Percentiles rank a stretch among this genome's conserved stretches.
Conservation (phyloP, 2,888 invertebrate genomes). For the Hanleya hanleyi region DNA sequence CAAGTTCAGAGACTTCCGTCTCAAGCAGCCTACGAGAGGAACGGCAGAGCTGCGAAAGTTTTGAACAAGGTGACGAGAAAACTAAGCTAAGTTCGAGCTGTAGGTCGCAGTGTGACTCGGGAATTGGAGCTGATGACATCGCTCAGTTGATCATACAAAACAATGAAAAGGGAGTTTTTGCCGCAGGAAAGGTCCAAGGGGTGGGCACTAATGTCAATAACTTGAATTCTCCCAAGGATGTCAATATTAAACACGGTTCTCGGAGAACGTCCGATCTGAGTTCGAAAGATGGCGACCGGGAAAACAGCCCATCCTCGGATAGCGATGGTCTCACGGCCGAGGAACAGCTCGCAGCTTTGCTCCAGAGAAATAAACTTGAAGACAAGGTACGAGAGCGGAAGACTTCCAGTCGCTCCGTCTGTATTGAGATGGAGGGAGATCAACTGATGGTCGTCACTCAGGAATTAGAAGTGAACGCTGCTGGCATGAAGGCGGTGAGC, state of each 20-base stretch:
- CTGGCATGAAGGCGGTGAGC: conserved; percentile 28
- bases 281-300: conserved; percentile 24
- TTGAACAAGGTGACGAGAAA: conserved; percentile 44
- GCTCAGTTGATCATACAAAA: conserved; percentile 46
- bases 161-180: conserved; percentile 53
- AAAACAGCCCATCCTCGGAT: conserved; percentile 41
- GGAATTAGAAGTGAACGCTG: conserved; percentile 47
- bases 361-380: conserved; percentile 57
- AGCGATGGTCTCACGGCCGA: conserved; percentile 61
- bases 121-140: conserved; percentile 45
- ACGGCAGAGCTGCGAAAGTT: conserved; percentile 37
- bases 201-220: conserved; percentile 63
- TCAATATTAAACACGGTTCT: conserved; percentile 43
- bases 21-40: conserved; percentile 44
- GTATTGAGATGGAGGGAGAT: conserved; percentile 74
- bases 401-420: conserved; percentile 60
- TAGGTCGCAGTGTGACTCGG: conserved; percentile 58
- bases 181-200: conserved; percentile 38
- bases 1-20: conserved; percentile 52
- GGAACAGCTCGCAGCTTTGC: conserved; percentile 56
- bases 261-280: conserved; percentile 38
- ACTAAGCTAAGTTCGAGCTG: conserved; percentile 49
- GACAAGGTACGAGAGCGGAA: conserved; percentile 43
- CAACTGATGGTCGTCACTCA: conserved; percentile 70
- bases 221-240: conserved; percentile 47